A percentile compares a stretch with the other conserved stretches of the same genome.
These are phyloP conservation scores for Gymnarchus niloticus DNA, from an alignment of 2,113 vertebrate genomes.

Conservation along the genomic window DNA sequence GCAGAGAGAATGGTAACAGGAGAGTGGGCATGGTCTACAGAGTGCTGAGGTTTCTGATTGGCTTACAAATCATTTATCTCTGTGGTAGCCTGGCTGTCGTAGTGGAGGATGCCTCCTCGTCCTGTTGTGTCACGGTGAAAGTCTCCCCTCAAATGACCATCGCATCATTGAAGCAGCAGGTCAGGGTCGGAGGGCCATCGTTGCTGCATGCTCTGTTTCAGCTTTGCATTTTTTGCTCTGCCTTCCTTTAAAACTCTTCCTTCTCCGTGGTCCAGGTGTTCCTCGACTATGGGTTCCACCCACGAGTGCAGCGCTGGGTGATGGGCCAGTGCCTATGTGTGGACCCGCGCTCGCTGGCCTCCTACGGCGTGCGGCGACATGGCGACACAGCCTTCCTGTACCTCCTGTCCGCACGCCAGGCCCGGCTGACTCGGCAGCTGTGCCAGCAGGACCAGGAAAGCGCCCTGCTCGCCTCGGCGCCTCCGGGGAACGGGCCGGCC, in stretches of 20 bases:
- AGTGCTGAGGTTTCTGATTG: background rate
- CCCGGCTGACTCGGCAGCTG: slow-evolving; percentile 61
- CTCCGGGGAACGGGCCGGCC: background rate
- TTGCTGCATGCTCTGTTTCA: background rate
- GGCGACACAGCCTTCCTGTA: slow-evolving; percentile 83
- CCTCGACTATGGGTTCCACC: slow-evolving; percentile 80
- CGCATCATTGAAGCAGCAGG: slow-evolving; percentile 79
- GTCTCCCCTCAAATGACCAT: slow-evolving; percentile 73
- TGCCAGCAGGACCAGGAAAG: slow-evolving; percentile 72
- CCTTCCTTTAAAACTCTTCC: background rate
- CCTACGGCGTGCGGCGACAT: slow-evolving; percentile 74
- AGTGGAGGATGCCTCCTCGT: slow-evolving; percentile 79
- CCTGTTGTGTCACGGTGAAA: slow-evolving; percentile 72
- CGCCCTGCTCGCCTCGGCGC: slow-evolving; percentile 42
- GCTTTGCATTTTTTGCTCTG: background rate
- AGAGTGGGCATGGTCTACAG: background rate
- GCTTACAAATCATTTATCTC: slow-evolving; percentile 10
- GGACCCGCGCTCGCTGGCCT: slow-evolving; percentile 73
- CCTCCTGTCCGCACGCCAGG: slow-evolving; percentile 71
- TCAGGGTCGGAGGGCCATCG: slow-evolving; percentile 40
- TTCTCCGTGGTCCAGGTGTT: slow-evolving; percentile 65
- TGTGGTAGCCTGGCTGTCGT: slow-evolving; percentile 74
- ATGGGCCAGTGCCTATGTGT: slow-evolving; percentile 78
- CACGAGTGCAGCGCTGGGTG: slow-evolving; percentile 85
- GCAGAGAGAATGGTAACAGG: background rate